Base-by-base conservation (phyloP, 2,888 invertebrate genomes). In the Dicyrtomina minuta region DNA sequence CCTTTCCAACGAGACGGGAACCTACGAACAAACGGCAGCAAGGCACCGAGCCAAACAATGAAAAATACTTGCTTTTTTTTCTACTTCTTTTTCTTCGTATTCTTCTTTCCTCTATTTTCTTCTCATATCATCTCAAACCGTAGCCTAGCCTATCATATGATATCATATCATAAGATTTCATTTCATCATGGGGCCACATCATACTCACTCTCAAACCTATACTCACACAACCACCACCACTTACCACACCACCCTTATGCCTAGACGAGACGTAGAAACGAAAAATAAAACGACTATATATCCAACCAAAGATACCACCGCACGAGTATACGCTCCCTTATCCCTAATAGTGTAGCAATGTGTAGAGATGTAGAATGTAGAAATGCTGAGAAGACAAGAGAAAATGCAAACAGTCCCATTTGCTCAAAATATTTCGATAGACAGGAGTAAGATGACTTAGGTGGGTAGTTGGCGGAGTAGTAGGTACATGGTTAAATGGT, bases 31-130 rank as follows among this genome's bases (percentile, higher is more conserved):
- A 51, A 22, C 43, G 41, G 58, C 27, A 33, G 41, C 33, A 66
- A 70, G 74, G 74, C 74, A 71, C 65, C 66, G 68, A 71, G 71
- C 72, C 72, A 73, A 71, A 66, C 61, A 70, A 61, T 64, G 59
- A 64, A 68, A 58, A 58, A 17, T 15, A 17, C 46, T 46, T n/a
- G 46, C 15, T 17, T 20, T 44, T 46, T 24, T 46, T 43, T 43
- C 61, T 60, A 6, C 24, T 12, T 33, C 33, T n/a, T 44, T 43
- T 60, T 22, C 60, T 60, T 43, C 20, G 13, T 26, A 22, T 53
- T 26, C 27, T 26, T 24, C 55, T 26, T 26, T 33, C 33, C 20
- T 51, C 22, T 22, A 20, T 51, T 22, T 51, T 51, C 51, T 20
- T 51, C 51, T 51, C 51, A 20, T 51, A 12, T 51, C 51, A 51